phyloP scores from a whole-genome alignment of 2,888 invertebrate genomes.

The Ganaspis brasiliensis region DNA sequence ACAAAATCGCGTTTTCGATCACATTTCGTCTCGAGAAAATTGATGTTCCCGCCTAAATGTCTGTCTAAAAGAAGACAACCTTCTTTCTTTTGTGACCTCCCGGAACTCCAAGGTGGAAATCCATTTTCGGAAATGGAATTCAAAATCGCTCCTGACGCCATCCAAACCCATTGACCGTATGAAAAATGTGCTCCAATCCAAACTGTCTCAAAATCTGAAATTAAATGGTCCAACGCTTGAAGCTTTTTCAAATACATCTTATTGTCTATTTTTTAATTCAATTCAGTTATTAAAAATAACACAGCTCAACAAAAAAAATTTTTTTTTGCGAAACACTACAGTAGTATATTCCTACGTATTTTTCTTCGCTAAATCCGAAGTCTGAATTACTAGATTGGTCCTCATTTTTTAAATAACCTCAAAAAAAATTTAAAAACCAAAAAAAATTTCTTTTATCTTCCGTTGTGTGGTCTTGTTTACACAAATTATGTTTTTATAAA shows the following conservation, averaged over 20 bases:
- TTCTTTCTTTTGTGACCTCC: constrained; percentile 68
- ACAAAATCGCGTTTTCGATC: constrained; percentile 82
- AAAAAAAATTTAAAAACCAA: too few species aligned
- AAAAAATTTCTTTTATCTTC: too few species aligned
- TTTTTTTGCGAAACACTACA: too few species aligned
- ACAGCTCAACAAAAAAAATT: too few species aligned
- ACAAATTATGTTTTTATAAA: too few species aligned
- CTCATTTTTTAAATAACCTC: too few species aligned
- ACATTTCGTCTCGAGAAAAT: constrained; percentile 82
- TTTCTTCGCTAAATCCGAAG: too few species aligned
- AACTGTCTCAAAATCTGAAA: constrained; percentile 80
- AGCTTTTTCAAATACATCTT: not conserved
- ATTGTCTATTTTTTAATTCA: constrained; percentile 14
- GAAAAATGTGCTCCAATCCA: constrained; percentile 82
- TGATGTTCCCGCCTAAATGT: constrained; percentile 79
- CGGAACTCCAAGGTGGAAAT: constrained; percentile 67
- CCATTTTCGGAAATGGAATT: constrained; percentile 77
- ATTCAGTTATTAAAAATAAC: too few species aligned
- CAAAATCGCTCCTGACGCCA: constrained; percentile 80
- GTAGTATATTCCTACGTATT: too few species aligned
- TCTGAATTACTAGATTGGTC: too few species aligned
- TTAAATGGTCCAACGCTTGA: constrained; percentile 1
- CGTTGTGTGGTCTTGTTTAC: too few species aligned
- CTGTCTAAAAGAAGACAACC: constrained; percentile 82
- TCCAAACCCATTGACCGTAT: constrained; percentile 81